Percentiles rank a stretch among this genome's conserved stretches.
Conservation (phyloP, 2,797 vertebrate species). For the Oceanodroma leucorhoa region DNA sequence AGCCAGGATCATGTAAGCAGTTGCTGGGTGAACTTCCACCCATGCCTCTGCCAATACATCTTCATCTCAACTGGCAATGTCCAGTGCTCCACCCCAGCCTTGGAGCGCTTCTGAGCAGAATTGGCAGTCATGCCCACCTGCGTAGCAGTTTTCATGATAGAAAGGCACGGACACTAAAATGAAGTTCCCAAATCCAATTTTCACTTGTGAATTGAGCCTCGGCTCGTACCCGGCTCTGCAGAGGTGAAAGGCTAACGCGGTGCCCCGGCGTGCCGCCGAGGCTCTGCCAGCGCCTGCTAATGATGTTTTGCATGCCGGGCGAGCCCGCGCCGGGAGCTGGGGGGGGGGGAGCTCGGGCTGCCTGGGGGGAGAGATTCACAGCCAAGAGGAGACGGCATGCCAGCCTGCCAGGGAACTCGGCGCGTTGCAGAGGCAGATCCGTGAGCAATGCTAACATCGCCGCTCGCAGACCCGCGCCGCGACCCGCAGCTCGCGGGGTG, state of each 20-base stretch:
- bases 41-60: neutral
- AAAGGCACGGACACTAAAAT: neutral
- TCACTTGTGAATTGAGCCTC: neutral
- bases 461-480: neutral
- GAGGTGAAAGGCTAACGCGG: neutral
- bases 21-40: neutral
- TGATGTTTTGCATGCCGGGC: neutral
- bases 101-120: neutral
- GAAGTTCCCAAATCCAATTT: constrained; percentile 1
- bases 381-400: neutral
- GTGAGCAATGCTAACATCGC: neutral
- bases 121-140: neutral
- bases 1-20: neutral
- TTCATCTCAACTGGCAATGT: neutral
- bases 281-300: neutral
- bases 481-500: neutral
- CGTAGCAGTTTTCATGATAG: neutral
- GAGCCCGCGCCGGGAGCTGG: neutral
- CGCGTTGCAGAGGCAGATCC: neutral
- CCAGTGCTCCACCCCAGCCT: neutral
- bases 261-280: neutral
- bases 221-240: neutral
- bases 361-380: neutral
- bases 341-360: neutral
- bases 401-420: neutral